These are phyloP conservation scores for Cryptotermes secundus DNA, from an alignment of 1,140 invertebrate genomes.

Conservation along the genomic window DNA sequence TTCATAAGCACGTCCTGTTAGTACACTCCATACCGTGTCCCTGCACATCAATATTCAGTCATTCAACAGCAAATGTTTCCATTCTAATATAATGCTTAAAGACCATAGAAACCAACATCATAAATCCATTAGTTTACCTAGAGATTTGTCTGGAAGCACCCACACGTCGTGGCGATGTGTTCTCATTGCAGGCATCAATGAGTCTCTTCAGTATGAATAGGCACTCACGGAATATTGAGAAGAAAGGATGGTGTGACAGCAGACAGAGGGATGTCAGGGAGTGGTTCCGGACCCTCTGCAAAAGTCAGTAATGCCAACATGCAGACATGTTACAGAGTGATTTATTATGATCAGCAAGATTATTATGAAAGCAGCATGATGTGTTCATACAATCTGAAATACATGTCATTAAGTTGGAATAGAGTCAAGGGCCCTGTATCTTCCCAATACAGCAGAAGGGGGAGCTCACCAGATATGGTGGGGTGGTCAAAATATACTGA, in stretches of 20 bases:
- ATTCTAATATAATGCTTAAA: not conserved
- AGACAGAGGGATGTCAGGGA: slow-evolving; percentile 96
- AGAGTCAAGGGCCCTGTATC: too few species aligned
- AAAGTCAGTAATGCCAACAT: slow-evolving; percentile 37
- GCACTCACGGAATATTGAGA: slow-evolving; percentile 96
- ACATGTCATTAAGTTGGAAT: too few species aligned
- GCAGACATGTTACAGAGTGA: not conserved
- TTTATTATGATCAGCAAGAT: too few species aligned
- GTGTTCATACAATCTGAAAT: too few species aligned
- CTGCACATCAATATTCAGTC: slow-evolving; percentile 54
- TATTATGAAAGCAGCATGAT: too few species aligned
- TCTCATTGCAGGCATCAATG: slow-evolving; percentile 96
- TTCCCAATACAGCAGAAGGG: too few species aligned
- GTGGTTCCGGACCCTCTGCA: slow-evolving; percentile 79
- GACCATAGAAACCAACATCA: not conserved
- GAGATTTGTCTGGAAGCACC: slow-evolving; percentile 82
- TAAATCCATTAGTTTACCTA: slow-evolving; percentile 58
- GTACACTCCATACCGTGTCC: slow-evolving; percentile 89
- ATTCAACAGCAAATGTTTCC: too few species aligned
- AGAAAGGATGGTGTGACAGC: slow-evolving; percentile 98
- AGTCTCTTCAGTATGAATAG: slow-evolving; percentile 92
- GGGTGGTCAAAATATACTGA: too few species aligned
- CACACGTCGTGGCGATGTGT: slow-evolving; percentile 79
- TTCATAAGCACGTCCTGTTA: slow-evolving; percentile 72
- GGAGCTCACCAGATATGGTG: too few species aligned